These are phyloP conservation scores for Sphaerophoria rueppellii DNA, from an alignment of 2,888 invertebrate species.

Conservation along the genomic window DNA sequence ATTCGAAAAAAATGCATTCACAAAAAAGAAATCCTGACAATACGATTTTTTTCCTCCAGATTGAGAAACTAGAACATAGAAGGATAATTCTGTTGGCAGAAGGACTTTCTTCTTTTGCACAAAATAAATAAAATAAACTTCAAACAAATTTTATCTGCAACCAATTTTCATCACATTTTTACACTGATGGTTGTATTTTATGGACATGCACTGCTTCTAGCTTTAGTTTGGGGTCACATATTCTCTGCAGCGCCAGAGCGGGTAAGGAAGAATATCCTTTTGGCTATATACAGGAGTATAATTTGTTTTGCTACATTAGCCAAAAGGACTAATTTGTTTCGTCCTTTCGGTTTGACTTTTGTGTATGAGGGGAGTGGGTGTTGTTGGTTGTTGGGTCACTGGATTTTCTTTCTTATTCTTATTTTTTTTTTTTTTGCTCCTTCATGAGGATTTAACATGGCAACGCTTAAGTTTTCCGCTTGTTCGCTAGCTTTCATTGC, in stretches of 20 bases:
- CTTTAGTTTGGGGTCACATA: slow-evolving; percentile 28
- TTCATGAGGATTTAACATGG: slow-evolving; percentile 48
- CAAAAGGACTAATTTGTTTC: slow-evolving; percentile 61
- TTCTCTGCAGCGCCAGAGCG: slow-evolving; percentile 6
- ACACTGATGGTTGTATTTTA: slow-evolving; percentile 41
- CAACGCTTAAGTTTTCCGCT: slow-evolving; percentile 58
- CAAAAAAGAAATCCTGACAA: slow-evolving; percentile 35
- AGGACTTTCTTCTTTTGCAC: slow-evolving; percentile 19
- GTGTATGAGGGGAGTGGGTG: not conserved
- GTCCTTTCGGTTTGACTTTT: slow-evolving; percentile 21
- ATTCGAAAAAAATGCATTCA: slow-evolving; percentile 7
- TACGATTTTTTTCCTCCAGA: slow-evolving; percentile 36
- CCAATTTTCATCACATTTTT: slow-evolving; percentile 71
- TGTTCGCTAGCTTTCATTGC: slow-evolving; percentile 21
- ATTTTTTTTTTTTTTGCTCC: not conserved
- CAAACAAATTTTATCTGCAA: slow-evolving; percentile 70
- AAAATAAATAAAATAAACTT: slow-evolving; percentile 58
- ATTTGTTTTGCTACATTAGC: slow-evolving; percentile 63
- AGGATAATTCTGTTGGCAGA: slow-evolving; percentile 64
- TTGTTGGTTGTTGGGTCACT: not conserved
- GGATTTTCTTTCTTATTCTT: not conserved
- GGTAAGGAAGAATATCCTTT: slow-evolving; percentile 6
- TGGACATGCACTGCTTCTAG: slow-evolving; percentile 8
- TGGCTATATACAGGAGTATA: slow-evolving; percentile 25
- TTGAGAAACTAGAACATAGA: slow-evolving; percentile 30